Evolutionary conservation across 2,797 vertebrate species (phyloP).

Genomic region (Micromesistius poutassou): DNA sequence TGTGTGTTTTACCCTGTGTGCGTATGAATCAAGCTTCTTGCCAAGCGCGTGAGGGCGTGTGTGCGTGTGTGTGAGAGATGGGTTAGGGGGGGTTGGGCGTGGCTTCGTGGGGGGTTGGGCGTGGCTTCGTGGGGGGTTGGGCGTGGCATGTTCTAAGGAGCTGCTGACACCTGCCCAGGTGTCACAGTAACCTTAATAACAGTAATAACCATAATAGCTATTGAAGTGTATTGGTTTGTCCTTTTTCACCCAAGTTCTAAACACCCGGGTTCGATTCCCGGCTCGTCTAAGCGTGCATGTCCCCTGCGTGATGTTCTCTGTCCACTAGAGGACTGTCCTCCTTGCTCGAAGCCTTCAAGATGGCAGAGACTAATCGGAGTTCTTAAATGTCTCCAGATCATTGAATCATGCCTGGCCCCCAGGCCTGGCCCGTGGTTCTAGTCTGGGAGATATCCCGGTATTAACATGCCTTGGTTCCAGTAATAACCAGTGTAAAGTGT

Average conservation of each 20-base stretch:
- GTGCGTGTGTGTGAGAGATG: neutral
- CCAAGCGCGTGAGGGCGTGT: slow-evolving; percentile 40
- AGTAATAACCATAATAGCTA: neutral
- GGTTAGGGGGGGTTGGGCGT: slow-evolving; percentile 36
- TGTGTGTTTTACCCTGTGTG: slow-evolving; percentile 20
- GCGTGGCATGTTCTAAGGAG: slow-evolving; percentile 33
- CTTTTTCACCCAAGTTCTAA: neutral
- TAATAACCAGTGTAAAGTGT: neutral
- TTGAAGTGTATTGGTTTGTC: neutral
- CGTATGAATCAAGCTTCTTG: too few species aligned
- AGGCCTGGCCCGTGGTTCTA: neutral
- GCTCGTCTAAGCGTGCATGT: neutral
- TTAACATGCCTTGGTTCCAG: neutral
- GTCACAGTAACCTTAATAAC: neutral
- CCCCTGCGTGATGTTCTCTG: neutral
- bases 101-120: neutral
- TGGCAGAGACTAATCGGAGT: neutral
- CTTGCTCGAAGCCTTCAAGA: neutral
- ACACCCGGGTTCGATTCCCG: neutral
- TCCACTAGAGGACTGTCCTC: neutral
- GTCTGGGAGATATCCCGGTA: neutral
- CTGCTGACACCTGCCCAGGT: neutral
- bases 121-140: slow-evolving; percentile 26
- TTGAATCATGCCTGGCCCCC: neutral
- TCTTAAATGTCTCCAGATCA: neutral